Base-by-base conservation (phyloP, 1,140 invertebrate genomes). In the Listronotus oregonensis region DNA sequence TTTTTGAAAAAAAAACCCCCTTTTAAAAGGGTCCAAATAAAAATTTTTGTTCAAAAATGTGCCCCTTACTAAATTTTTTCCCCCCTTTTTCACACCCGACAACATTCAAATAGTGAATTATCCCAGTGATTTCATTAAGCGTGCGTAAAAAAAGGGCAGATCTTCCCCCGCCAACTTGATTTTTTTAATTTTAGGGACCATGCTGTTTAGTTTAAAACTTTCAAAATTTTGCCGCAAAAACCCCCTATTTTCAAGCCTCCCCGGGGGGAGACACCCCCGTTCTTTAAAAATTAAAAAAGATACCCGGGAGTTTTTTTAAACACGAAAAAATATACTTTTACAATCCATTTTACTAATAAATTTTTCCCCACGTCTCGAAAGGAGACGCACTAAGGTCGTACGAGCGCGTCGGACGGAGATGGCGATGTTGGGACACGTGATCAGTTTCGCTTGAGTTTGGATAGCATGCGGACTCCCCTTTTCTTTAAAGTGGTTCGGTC, bases 401-500 rank as follows among this genome's bases (percentile, higher is more conserved):
- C 40, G 17, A 14, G 32, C 18, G n/a, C 39, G 58, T 27, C 18
- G 34, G 69, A 70, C n/a, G n/a, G n/a, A n/a, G n/a, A n/a, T n/a
- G 21, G 55, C 42, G 15, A 54, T 37, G 15, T 67, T 42, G 59
- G 58, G 59, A 71, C 73, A 71, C 71, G n/a, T 77, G 75, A 74
- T 44, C 67, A 69, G 75, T 74, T 73, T 69, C 70, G 69, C 64
- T 73, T 65, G 65, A 73, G 71, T 69, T 69, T 75, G 64, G 66
- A 71, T 63, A 71, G 65, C 56, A 66, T 55, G 71, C 73, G 58
- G 73, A 74, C 76, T 74, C 73, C 75, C 75, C 73, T 74, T 76
- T 76, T 69, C 64, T 49, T 40, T 68, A 73, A 74, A 74, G 75
- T 76, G 76, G 76, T 77, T 74, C 65, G 61, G 69, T 70, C 75